Evolutionary conservation across 2,113 vertebrate genomes (phyloP), one percentile per base, ranked within the genome.

Genomic region (Pseudorhombus dupliciocellatus): DNA sequence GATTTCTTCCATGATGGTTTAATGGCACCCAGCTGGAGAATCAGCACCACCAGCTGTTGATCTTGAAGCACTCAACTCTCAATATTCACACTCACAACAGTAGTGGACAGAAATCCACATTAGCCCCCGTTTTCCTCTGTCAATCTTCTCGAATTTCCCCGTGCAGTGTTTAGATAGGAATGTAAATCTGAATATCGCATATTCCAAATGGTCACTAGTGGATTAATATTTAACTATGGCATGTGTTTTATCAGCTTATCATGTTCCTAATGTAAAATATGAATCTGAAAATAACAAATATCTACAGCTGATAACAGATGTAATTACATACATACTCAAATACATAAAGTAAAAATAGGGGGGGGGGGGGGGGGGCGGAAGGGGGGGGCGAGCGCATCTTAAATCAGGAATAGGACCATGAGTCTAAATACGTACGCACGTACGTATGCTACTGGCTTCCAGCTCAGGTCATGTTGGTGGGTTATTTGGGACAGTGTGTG

Each of bases 391-490:
- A 31, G 55, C 55, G 28, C 15, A 12, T 52, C 57, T 61, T 44
- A 57, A 66, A 21, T 18, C 70, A 65, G 57, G 65, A 51, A 61
- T 48, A n/a, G 18, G 52, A 48, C 8, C 22, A 20, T 50, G 48
- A 62, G 28, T 66, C 25, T 51, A 22, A 21, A 55, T 11, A 52
- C 62, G 59, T 42, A 44, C 24, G 16, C 42, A 44, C 24, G 18
- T 26, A 51, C 15, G 3, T n/a, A 16, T 31, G 56, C 37, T 56
- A 24, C 72, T 70, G 51, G 22, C 26, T 59, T 66, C 22, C 31
- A 15, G 44, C 18, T 60, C 40, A 21, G 73, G 81, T 75, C 59
- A 71, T 80, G 76, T 80, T 73, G 66, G 66, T 61, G 66, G 64
- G 70, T 80, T 72, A 81, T 65, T 22, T 75, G 81, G 37, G 50